Conservation (phyloP, 2,797 vertebrate species). For the Pseudochaenichthys georgianus region DNA sequence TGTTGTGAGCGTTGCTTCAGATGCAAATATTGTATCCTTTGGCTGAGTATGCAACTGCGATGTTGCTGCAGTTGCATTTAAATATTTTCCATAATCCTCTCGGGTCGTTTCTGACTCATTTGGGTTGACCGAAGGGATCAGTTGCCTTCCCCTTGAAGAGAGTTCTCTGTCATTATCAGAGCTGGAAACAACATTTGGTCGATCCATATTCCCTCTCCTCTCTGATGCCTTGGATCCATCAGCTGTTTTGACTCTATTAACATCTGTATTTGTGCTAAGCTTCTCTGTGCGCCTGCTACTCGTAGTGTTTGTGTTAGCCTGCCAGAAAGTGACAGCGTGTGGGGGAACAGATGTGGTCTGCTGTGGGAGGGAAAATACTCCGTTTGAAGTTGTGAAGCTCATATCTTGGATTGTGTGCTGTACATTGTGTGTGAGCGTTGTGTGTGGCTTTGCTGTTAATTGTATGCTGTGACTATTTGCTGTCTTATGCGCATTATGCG, state of each 20-base stretch:
- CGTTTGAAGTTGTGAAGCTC: slow-evolving; percentile 54
- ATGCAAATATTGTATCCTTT: slow-evolving; percentile 39
- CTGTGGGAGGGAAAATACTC: slow-evolving; percentile 54
- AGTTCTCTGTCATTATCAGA: slow-evolving; percentile 44
- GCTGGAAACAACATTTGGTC: slow-evolving; percentile 30
- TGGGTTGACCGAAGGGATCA: slow-evolving; percentile 39
- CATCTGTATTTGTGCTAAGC: slow-evolving; percentile 59
- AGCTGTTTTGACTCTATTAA: slow-evolving; percentile 49
- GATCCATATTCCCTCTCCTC: background rate
- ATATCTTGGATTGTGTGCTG: slow-evolving; percentile 48
- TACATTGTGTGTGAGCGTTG: slow-evolving; percentile 2
- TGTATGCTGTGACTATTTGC: slow-evolving; percentile 3
- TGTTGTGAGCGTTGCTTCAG: slow-evolving; percentile 36
- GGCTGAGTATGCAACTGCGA: slow-evolving; percentile 18
- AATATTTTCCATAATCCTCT: slow-evolving; percentile 51
- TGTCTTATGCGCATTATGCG: background rate
- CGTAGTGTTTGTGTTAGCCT: slow-evolving; percentile 49
- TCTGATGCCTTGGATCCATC: slow-evolving; percentile 45
- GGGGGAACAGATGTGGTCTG: slow-evolving; percentile 74
- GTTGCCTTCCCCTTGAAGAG: slow-evolving; percentile 46
- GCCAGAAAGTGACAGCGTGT: slow-evolving; percentile 56
- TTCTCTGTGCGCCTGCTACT: slow-evolving; percentile 56
- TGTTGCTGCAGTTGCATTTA: slow-evolving; percentile 33
- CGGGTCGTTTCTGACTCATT: slow-evolving; percentile 44
- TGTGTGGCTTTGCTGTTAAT: slow-evolving; percentile 16